Conservation (phyloP, 30 jellyfish, hydroid and myxozoan genomes). For the Pseudorhiza aurosa region DNA sequence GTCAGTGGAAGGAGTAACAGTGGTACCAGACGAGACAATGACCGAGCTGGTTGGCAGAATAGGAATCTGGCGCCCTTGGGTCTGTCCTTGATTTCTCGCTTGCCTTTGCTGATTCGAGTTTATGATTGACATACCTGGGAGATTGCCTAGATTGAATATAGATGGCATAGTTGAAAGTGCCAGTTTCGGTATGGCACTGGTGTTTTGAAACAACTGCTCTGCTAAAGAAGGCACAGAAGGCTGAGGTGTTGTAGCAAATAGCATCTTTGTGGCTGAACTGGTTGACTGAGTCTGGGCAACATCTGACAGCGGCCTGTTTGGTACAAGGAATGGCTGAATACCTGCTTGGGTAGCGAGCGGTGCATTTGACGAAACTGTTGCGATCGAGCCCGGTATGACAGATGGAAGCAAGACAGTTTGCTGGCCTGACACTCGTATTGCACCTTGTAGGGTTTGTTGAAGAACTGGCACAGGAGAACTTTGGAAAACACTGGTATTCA, state of each 20-base stretch:
- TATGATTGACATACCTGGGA: constrained; percentile 52
- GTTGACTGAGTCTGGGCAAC: constrained; percentile 6
- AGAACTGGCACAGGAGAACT: constrained; percentile 41
- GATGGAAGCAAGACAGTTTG: constrained; percentile 56
- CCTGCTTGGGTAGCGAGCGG: constrained; percentile 40
- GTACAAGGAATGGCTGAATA: constrained; percentile 37
- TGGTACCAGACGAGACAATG: constrained; percentile 45
- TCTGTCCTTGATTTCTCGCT: constrained; percentile 9
- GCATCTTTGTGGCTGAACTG: constrained; percentile 18
- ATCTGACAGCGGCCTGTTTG: constrained; percentile 36
- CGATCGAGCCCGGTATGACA: constrained; percentile 51
- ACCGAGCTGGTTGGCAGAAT: constrained; percentile 53
- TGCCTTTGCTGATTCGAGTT: constrained; percentile 38
- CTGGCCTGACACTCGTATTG: constrained; percentile 46
- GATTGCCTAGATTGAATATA: constrained; percentile 45
- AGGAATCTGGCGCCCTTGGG: constrained; percentile 33
- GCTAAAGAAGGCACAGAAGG: constrained; percentile 56
- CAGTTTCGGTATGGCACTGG: constrained; percentile 44
- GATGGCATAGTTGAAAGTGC: constrained; percentile 42
- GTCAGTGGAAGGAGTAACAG: constrained; percentile 37
- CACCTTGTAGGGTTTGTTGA: constrained; percentile 56
- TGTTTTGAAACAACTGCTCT: constrained; percentile 60
- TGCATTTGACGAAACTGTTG: constrained; percentile 18
- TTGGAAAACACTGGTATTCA: constrained; percentile 25
- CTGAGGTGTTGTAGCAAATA: constrained; percentile 43